Percentiles rank a stretch among this genome's conserved stretches.
phyloP scores from a whole-genome alignment of 1,140 invertebrate genomes.

The Andricus grossulariae region DNA sequence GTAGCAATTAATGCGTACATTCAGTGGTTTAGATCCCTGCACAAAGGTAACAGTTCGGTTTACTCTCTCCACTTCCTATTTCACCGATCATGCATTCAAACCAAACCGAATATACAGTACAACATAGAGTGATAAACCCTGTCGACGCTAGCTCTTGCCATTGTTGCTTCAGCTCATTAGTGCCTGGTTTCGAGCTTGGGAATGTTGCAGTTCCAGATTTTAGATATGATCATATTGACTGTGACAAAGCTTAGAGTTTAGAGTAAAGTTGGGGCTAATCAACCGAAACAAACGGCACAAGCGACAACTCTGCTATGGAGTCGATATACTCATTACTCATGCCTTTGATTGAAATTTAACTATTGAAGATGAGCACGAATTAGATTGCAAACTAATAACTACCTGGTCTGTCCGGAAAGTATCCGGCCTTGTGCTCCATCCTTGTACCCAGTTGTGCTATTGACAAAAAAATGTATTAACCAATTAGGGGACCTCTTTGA shows the following conservation, averaged over 20 bases:
- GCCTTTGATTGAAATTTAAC: not conserved
- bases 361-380: too few relatives aligned
- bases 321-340: not conserved
- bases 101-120: not conserved
- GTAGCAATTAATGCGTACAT: slow-evolving; percentile 4
- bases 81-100: slow-evolving; percentile 28
- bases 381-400: too few relatives aligned
- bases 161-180: slow-evolving; percentile 23
- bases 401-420: too few relatives aligned
- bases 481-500: too few relatives aligned
- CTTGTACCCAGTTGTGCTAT: too few relatives aligned
- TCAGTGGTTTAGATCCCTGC: not conserved
- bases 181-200: slow-evolving; percentile 16
- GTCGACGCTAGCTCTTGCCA: not conserved
- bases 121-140: slow-evolving; percentile 1
- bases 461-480: too few relatives aligned
- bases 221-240: slow-evolving; percentile 19
- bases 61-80: slow-evolving; percentile 15
- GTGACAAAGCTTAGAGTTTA: slow-evolving; percentile 12
- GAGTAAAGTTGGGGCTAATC: not conserved
- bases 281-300: slow-evolving; percentile 2
- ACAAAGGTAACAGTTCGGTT: slow-evolving; percentile 27
- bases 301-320: not conserved
- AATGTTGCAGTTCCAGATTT: slow-evolving; percentile 17
- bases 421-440: too few relatives aligned